Conservation (phyloP, 2,888 invertebrate genomes). For the Lithophane leautieri region DNA sequence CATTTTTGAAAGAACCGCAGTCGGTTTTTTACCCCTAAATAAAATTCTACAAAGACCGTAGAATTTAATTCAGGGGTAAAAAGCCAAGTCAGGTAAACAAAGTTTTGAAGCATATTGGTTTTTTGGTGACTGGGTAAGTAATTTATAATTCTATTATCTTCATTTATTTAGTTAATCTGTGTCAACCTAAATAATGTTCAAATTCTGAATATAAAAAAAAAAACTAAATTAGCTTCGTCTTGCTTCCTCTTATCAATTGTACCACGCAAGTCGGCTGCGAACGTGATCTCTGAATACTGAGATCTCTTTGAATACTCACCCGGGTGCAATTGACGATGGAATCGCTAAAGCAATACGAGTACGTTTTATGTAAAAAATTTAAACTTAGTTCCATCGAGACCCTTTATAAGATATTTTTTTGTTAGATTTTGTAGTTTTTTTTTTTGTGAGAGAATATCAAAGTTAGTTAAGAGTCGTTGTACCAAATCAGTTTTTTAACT, state of each 20-base stretch:
- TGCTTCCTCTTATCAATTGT: conserved; percentile 56
- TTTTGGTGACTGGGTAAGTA: background rate
- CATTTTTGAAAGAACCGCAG: background rate
- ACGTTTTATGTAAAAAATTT: conserved; percentile 76
- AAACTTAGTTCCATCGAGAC: conserved; percentile 74
- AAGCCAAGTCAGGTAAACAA: background rate
- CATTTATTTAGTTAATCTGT: background rate
- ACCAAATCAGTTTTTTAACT: background rate
- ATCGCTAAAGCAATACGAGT: conserved; percentile 83
- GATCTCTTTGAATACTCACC: conserved; percentile 87
- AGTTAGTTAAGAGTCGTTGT: background rate
- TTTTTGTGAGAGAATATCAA: background rate
- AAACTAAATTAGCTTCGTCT: conserved; percentile 8
- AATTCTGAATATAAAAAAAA: background rate
- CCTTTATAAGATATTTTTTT: conserved; percentile 52
- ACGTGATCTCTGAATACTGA: conserved; percentile 87
- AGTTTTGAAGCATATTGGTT: background rate
- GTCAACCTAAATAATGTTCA: background rate
- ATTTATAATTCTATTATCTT: background rate
- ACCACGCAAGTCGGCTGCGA: conserved; percentile 65
- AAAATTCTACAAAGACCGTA: too few species aligned
- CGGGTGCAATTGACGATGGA: conserved; percentile 86
- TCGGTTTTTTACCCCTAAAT: background rate
- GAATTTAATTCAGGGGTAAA: too few species aligned
- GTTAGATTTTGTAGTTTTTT: conserved; percentile 27